Conservation (phyloP, 2,888 invertebrate genomes). For the Orthosia cruda region DNA sequence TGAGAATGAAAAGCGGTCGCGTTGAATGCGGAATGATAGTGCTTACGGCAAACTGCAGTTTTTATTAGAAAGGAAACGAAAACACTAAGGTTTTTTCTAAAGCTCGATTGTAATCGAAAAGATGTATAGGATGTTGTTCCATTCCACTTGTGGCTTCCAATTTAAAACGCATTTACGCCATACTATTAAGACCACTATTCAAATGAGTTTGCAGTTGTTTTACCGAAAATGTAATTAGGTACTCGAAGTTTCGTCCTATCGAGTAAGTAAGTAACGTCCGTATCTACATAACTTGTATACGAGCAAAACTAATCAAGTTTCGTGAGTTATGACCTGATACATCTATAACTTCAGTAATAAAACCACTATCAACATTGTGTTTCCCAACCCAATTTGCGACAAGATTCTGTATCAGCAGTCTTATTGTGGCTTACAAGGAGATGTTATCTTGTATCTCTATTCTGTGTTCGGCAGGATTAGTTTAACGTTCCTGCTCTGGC, state of each 20-base stretch:
- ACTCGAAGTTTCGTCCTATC: neutral
- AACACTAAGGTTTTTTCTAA: slow-evolving; percentile 9
- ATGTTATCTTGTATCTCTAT: slow-evolving; percentile 38
- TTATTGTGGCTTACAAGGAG: slow-evolving; percentile 59
- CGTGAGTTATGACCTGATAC: slow-evolving; percentile 32
- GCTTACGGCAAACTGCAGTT: slow-evolving; percentile 23
- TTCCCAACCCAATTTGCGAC: slow-evolving; percentile 52
- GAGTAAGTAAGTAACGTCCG: no score
- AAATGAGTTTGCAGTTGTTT: neutral
- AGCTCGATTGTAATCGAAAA: slow-evolving; percentile 27
- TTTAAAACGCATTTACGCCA: neutral
- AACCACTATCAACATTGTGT: slow-evolving; percentile 43
- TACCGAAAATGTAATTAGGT: slow-evolving; percentile 1
- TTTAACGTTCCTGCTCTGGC: no score
- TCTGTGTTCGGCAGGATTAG: slow-evolving; percentile 52
- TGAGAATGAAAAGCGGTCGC: slow-evolving; percentile 50
- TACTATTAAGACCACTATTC: neutral
- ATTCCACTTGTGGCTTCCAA: neutral
- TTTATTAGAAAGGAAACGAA: slow-evolving; percentile 4
- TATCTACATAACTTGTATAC: neutral
- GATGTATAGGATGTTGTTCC: neutral
- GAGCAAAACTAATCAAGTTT: slow-evolving; percentile 33
- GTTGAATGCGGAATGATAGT: slow-evolving; percentile 39
- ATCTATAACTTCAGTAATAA: slow-evolving; percentile 43
- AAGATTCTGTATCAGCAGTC: slow-evolving; percentile 50